Evolutionary conservation across 2,888 invertebrate genomes (phyloP), one percentile per base, ranked within the genome.

Genomic region (Eremobia ochroleuca): DNA sequence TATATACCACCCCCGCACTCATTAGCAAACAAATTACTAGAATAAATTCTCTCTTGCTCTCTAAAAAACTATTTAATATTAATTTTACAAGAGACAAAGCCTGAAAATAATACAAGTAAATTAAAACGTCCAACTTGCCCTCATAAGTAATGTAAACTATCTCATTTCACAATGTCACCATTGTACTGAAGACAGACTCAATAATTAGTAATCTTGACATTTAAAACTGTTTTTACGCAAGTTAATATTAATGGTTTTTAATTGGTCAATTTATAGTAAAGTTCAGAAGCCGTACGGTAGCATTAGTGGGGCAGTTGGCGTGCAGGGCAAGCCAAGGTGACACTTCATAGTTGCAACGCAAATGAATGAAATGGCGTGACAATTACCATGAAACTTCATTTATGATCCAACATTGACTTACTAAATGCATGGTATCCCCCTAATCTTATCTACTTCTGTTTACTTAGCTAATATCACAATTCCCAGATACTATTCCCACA

Each of bases 151-250:
- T 66, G 55, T 28, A 73, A 82, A 82, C 76, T 46, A 76, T 61
- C 46, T 76, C 70, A 84, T 82, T 84, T 85, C 34, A 79, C 73
- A 84, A n/a, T 64, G 75, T 70, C 74, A 43, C 58, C 52, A 15
- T 62, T 43, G 2, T 72, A 59, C 43, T 55, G 28, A 43, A 68
- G 49, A 69, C 62, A 78, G 34, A 46, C 40, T 25, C 11, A 49
- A 62, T 67, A 67, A 68, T 73, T 37, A 73, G 25, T 28, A 2
- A 34, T 46, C 59, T 73, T 79, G 43, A 31, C 34, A 43, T 15
- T 46, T 40, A 52, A 34, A 64, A 68, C 31, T 11, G 55, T 68
- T 74, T 49, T 34, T 55, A 43, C 67, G 21, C 6, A 43, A 65
- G 4, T 59, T 43, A 46, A 62, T 28, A 15, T 1, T 15, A n/a